Evolutionary conservation across 2,888 invertebrate genomes (phyloP).

Genomic region (Coenonympha arcania): DNA sequence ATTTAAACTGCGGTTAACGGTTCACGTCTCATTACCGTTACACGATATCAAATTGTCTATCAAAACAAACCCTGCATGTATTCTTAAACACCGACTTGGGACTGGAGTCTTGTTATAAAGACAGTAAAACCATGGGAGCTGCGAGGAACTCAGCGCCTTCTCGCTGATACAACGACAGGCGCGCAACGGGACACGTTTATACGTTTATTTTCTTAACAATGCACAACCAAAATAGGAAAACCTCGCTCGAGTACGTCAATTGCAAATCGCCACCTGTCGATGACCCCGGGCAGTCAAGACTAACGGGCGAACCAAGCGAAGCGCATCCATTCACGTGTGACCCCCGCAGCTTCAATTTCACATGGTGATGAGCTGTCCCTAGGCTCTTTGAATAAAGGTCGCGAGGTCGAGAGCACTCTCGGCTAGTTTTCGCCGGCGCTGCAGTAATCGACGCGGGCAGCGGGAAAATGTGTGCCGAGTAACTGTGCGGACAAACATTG

Average conservation of each 20-base stretch:
- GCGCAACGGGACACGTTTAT: constrained; percentile 49
- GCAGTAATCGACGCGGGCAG: constrained; percentile 40
- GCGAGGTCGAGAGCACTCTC: constrained; percentile 60
- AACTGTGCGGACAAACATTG: constrained; percentile 65
- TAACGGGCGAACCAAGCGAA: constrained; percentile 56
- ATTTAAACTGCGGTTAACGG: constrained; percentile 28
- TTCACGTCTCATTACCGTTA: constrained; percentile 20
- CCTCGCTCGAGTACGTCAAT: constrained; percentile 64
- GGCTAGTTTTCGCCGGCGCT: constrained; percentile 54
- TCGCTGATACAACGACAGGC: constrained; percentile 28
- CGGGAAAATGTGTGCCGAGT: constrained; percentile 60
- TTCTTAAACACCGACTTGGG: constrained; percentile 25
- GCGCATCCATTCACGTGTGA: constrained; percentile 33
- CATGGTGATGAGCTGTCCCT: constrained; percentile 43
- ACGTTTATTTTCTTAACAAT: constrained; percentile 59
- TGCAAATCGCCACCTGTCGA: constrained; percentile 68
- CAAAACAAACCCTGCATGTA: constrained; percentile 24
- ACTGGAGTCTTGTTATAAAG: constrained; percentile 21
- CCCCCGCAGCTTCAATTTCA: constrained; percentile 26
- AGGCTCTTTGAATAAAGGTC: constrained; percentile 65
- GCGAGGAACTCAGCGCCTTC: no score
- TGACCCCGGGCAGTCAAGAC: constrained; percentile 48
- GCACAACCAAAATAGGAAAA: constrained; percentile 62
- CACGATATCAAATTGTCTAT: constrained; percentile 26
- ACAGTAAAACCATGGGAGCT: background rate